Evolutionary conservation across 2,113 vertebrate species (phyloP).

Genomic region (Sebastes schlegelii): DNA sequence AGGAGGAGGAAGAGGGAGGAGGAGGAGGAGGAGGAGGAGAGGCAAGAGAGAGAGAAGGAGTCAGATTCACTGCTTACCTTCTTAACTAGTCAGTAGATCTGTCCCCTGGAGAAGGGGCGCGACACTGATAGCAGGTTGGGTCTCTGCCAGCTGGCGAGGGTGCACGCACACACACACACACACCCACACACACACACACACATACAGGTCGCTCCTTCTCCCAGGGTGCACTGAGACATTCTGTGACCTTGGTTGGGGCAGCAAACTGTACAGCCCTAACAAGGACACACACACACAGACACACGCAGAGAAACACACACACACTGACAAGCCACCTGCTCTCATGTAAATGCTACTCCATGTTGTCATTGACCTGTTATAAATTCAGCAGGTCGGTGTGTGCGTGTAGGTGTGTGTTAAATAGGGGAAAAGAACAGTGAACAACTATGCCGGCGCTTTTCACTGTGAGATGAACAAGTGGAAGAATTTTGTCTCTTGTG

Average conservation of each 20-base stretch:
- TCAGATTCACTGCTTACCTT: conserved; percentile 53
- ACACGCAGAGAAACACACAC: conserved; percentile 1
- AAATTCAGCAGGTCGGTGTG: conserved; percentile 38
- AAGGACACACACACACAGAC: conserved; percentile 24
- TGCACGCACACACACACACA: conserved; percentile 36
- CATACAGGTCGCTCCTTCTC: conserved; percentile 28
- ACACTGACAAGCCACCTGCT: conserved; percentile 53
- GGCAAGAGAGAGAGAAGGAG: background rate
- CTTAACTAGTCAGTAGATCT: conserved; percentile 63
- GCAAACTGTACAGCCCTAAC: conserved; percentile 57
- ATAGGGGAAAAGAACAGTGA: background rate
- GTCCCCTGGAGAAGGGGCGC: conserved; percentile 47
- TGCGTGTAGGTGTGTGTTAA: conserved; percentile 4
- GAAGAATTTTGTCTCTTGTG: conserved; percentile 1
- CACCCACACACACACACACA: conserved; percentile 39
- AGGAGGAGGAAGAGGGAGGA: conserved; percentile 11
- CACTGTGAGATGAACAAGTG: conserved; percentile 16
- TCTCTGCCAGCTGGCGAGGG: conserved; percentile 59
- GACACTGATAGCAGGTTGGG: conserved; percentile 64
- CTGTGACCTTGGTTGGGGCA: conserved; percentile 64
- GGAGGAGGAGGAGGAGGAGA: conserved; percentile 6
- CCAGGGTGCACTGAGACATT: conserved; percentile 49
- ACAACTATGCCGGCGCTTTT: background rate
- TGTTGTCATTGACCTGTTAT: conserved; percentile 51
- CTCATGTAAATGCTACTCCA: conserved; percentile 37